These are phyloP conservation scores for Protodeltote pygarga DNA, from an alignment of 2,888 invertebrate genomes.

Conservation along the genomic window DNA sequence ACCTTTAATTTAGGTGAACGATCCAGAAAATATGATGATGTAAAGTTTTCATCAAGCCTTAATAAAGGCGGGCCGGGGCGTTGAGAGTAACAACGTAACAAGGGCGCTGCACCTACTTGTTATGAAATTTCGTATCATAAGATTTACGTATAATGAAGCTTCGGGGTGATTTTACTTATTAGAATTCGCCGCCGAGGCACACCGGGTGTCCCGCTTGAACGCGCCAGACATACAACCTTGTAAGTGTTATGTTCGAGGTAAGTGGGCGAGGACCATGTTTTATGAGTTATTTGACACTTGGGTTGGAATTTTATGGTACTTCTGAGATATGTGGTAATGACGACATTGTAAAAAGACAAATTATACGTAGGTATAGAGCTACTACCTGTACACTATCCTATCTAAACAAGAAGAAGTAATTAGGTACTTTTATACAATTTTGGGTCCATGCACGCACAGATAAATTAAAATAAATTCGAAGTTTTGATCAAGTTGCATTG, in stretches of 20 bases:
- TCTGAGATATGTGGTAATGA: conserved; percentile 20
- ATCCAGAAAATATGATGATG: conserved; percentile 84
- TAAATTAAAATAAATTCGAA: no score
- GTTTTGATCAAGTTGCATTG: no score
- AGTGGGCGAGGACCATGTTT: conserved; percentile 31
- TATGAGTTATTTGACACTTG: conserved; percentile 43
- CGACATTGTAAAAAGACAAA: neutral
- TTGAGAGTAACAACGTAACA: conserved; percentile 50
- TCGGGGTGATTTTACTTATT: conserved; percentile 41
- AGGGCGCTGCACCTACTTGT: conserved; percentile 56
- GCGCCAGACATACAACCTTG: conserved; percentile 17
- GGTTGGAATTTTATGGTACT: conserved; percentile 33
- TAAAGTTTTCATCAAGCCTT: conserved; percentile 79
- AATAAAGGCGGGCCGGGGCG: conserved; percentile 64
- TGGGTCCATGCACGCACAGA: no score
- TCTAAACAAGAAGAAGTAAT: neutral
- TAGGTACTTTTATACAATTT: no score
- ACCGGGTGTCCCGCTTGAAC: conserved; percentile 18
- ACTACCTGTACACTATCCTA: neutral
- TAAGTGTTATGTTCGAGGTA: conserved; percentile 35
- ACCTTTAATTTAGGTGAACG: conserved; percentile 84
- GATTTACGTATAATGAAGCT: conserved; percentile 39
- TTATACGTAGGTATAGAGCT: no score
- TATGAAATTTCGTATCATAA: conserved; percentile 53
- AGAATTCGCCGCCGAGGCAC: conserved; percentile 22